phyloP scores from a whole-genome alignment of 1,140 invertebrate genomes.

The Elysia chlorotica region DNA sequence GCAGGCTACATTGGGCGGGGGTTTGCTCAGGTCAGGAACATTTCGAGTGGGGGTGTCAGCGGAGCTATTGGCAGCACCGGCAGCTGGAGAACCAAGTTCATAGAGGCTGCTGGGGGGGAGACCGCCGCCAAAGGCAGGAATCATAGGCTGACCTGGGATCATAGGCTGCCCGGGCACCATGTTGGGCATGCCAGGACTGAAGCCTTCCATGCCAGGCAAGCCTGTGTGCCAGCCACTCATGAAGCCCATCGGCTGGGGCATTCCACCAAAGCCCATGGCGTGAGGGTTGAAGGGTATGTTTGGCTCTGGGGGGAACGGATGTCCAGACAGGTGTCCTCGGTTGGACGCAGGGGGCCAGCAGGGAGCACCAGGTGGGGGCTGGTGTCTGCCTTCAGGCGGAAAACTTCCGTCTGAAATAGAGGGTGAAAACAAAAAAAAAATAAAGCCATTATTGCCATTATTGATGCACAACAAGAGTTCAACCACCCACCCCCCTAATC shows the following conservation, averaged over 20 bases:
- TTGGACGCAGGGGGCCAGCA: no score
- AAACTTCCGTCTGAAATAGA: no score
- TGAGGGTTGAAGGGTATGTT: conserved; percentile 4
- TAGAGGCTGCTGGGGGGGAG: background rate
- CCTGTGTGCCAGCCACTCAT: conserved; percentile 6
- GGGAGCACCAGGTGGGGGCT: no score
- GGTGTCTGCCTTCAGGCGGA: no score
- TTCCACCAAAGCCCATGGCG: conserved; percentile 16
- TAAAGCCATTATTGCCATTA: no score
- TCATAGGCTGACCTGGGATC: conserved; percentile 14
- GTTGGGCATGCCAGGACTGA: conserved; percentile 7
- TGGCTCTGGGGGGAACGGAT: background rate
- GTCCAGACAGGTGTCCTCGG: no score
- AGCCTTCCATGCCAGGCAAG: conserved; percentile 14
- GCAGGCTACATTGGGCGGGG: no score
- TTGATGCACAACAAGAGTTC: no score
- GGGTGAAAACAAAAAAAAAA: no score
- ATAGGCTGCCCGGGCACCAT: conserved; percentile 15
- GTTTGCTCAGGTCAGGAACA: conserved; percentile 21
- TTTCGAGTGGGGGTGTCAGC: background rate
- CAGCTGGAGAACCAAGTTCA: no score
- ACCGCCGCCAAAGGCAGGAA: background rate
- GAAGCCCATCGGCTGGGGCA: background rate
- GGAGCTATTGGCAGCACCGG: no score
- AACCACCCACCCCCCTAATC: no score